Base-by-base conservation (phyloP, 1,140 invertebrate genomes). In the Zaprionus tsacasi region DNA sequence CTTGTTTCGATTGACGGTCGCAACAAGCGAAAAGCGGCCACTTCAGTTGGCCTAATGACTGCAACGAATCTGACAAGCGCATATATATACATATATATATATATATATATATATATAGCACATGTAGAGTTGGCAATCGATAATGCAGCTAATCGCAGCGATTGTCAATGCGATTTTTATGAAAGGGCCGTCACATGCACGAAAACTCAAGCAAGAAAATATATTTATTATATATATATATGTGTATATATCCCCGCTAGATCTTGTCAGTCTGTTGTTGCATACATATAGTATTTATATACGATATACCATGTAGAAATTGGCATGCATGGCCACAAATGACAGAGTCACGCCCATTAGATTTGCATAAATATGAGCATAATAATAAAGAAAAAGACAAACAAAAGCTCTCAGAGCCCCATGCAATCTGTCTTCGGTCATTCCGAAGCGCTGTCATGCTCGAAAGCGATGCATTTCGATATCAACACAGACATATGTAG, bases 21-120 rank as follows among this genome's bases (percentile, higher is more conserved):
- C 21, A 76, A 76, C n/a, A 69, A 60, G 50, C 60, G 61, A 78
- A 70, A 45, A 45, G 50, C 65, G 43, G 50, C 68, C 82, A 88
- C 78, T 78, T 87, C 48, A 88, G 88, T 81, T 78, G 85, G 78
- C 78, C 83, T 88, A 88, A 88, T 88, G 81, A 88, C 70, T 88
- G 81, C 80, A 89, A 88, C 83, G 83, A 88, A 83, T 83, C 69
- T 81, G 85, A 88, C 83, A 57, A 55, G 43, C 38, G 21, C 21
- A 21, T 21, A 21, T 21, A 21, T 21, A 21, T 21, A 21, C 1
- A 21, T 21, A 21, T 21, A 21, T 21, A 21, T 21, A 21, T 1
- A 21, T 21, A 21, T 21, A 21, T 21, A 21, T 21, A 21, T 1
- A 21, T 21, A 21, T 21, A 21, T 21, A 21, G 1, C 21, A 21